Percentiles rank a stretch among this genome's conserved stretches.
Evolutionary conservation across 1,140 invertebrate genomes (phyloP).

Genomic region (Riptortus pedestris): DNA sequence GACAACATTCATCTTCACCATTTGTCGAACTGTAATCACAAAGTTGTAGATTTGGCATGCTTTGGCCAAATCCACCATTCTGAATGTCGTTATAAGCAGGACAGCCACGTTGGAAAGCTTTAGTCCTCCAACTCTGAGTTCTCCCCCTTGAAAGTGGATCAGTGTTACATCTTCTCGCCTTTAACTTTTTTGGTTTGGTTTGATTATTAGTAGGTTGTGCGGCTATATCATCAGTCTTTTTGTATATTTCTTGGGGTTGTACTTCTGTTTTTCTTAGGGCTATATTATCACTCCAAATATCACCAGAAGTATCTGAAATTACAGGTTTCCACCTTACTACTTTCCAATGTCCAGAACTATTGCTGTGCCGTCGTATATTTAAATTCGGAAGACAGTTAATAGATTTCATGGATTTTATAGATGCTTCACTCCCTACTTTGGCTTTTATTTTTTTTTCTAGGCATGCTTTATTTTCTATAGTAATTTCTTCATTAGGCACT

Average conservation of each 20-base stretch:
- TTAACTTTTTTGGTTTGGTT: background rate
- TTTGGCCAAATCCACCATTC: background rate
- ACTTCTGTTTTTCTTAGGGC: background rate
- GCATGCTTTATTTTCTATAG: background rate
- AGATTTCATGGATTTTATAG: background rate
- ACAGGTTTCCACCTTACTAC: conserved; percentile 31
- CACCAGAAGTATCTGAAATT: background rate
- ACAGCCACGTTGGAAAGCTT: background rate
- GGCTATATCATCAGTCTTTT: background rate
- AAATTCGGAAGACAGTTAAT: background rate
- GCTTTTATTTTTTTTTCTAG: background rate
- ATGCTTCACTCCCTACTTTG: background rate
- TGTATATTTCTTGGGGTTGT: background rate
- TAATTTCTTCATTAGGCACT: background rate
- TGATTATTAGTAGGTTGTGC: background rate
- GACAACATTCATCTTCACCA: no score
- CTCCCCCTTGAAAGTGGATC: background rate
- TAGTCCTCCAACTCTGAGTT: background rate
- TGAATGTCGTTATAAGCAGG: background rate
- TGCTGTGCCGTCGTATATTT: conserved; percentile 20
- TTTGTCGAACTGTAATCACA: background rate
- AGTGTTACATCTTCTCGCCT: background rate
- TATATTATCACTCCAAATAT: background rate
- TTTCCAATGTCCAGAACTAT: conserved; percentile 29
- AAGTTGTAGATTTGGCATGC: conserved; percentile 8